A percentile compares a stretch with the other conserved stretches of the same genome.
Evolutionary conservation across 1,140 invertebrate species (phyloP).

Genomic region (Drosophila triauraria): DNA sequence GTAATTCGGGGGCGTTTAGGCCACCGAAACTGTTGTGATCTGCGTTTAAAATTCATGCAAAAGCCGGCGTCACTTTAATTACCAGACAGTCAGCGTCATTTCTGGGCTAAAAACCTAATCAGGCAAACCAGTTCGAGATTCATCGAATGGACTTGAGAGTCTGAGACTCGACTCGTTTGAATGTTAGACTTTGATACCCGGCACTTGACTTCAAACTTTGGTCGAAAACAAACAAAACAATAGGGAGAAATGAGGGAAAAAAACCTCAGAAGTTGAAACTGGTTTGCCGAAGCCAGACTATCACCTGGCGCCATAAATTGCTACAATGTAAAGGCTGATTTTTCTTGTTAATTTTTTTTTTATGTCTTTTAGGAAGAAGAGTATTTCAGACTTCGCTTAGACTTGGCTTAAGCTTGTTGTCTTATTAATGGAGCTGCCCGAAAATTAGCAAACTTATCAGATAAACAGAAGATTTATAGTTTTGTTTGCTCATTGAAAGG

Average conservation of each 20-base stretch:
- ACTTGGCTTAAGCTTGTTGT: background rate
- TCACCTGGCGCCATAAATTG: background rate
- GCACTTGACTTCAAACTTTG: slow-evolving; percentile 35
- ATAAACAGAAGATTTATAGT: background rate
- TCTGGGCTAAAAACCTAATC: slow-evolving; percentile 21
- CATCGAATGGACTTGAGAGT: slow-evolving; percentile 34
- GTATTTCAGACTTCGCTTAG: background rate
- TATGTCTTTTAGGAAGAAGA: background rate
- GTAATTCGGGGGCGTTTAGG: slow-evolving; percentile 11
- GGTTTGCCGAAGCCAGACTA: slow-evolving; percentile 11
- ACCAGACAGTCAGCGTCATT: slow-evolving; percentile 10
- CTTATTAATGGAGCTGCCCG: background rate
- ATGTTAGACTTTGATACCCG: slow-evolving; percentile 37
- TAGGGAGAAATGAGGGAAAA: background rate
- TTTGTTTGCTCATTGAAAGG: slow-evolving; percentile 5
- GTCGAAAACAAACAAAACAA: slow-evolving; percentile 6
- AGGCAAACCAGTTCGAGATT: slow-evolving; percentile 34
- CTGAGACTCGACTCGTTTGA: slow-evolving; percentile 24
- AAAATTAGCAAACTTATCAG: background rate
- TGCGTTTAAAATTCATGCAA: slow-evolving; percentile 19
- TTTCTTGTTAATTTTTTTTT: background rate
- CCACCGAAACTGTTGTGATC: slow-evolving; percentile 16
- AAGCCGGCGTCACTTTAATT: slow-evolving; percentile 31
- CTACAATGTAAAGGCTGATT: slow-evolving; percentile 2
- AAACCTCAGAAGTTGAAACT: slow-evolving; percentile 1